phyloP scores from a whole-genome alignment of 2,888 invertebrate genomes.

The Homarus gammarus region DNA sequence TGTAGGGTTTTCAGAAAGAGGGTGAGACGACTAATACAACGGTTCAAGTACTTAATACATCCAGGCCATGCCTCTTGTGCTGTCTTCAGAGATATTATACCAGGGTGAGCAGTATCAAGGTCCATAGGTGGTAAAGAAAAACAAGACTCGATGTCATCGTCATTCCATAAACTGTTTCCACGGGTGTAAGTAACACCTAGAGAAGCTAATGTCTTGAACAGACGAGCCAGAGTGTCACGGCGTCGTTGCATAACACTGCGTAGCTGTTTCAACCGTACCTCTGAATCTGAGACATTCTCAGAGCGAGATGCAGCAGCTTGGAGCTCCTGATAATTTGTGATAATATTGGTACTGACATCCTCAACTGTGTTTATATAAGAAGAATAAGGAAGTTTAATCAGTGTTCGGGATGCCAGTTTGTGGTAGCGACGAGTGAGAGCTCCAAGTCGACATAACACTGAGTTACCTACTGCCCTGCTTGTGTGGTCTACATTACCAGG shows the following conservation, averaged over 20 bases:
- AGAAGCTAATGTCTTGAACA: conserved; percentile 88
- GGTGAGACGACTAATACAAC: conserved; percentile 85
- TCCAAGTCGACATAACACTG: conserved; percentile 25
- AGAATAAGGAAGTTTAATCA: conserved; percentile 54
- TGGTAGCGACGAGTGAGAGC: conserved; percentile 45
- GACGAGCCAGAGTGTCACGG: conserved; percentile 89
- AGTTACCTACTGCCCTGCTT: conserved; percentile 10
- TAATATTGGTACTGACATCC: conserved; percentile 84
- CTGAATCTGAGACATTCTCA: conserved; percentile 77
- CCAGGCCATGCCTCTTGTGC: conserved; percentile 85
- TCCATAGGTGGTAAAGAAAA: conserved; percentile 84
- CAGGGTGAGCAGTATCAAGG: conserved; percentile 69
- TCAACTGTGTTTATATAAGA: conserved; percentile 81
- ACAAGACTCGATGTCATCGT: conserved; percentile 77
- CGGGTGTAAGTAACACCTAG: conserved; percentile 90
- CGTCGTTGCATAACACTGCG: conserved; percentile 89
- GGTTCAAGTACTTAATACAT: conserved; percentile 87
- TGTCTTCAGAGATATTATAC: conserved; percentile 76
- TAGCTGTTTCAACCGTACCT: conserved; percentile 84
- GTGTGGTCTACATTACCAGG: background rate
- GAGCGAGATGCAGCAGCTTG: conserved; percentile 49
- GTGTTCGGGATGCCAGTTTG: conserved; percentile 26
- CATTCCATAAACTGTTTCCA: conserved; percentile 82
- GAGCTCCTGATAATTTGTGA: conserved; percentile 86
- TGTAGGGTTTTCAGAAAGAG: conserved; percentile 83